These are phyloP conservation scores for Neodiprion pinetum DNA, from an alignment of 1,140 invertebrate genomes.

Conservation along the genomic window DNA sequence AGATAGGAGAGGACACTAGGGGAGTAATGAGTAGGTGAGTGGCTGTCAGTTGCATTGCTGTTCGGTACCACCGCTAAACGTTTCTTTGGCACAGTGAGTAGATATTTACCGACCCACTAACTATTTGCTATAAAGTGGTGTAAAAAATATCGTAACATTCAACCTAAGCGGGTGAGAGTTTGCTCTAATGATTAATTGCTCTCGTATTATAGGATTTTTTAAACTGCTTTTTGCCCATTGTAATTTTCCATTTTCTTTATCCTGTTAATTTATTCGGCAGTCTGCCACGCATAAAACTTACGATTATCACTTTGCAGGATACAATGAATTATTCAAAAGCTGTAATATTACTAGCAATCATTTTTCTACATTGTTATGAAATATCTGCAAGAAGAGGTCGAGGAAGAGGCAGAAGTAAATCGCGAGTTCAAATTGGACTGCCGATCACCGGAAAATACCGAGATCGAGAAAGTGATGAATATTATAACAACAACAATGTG, in stretches of 20 bases:
- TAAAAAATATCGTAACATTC: no score
- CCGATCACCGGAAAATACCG: conserved; percentile 87
- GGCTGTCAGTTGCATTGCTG: conserved; percentile 55
- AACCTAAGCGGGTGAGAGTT: no score
- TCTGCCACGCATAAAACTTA: conserved; percentile 24
- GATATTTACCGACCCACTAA: conserved; percentile 9
- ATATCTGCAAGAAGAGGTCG: conserved; percentile 66
- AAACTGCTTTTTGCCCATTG: background rate
- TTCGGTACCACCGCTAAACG: conserved; percentile 53
- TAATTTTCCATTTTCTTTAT: conserved; percentile 10
- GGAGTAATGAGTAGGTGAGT: conserved; percentile 55
- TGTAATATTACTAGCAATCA: conserved; percentile 49
- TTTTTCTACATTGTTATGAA: conserved; percentile 51
- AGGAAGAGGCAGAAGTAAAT: conserved; percentile 72
- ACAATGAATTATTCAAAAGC: conserved; percentile 50
- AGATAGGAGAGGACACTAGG: conserved; percentile 61
- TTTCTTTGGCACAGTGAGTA: conserved; percentile 35
- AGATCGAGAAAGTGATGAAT: conserved; percentile 85
- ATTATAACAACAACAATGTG: conserved; percentile 88
- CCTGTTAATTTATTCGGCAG: background rate
- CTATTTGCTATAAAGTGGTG: conserved; percentile 11
- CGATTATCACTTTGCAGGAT: conserved; percentile 34
- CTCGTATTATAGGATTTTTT: no score
- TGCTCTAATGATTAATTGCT: no score
- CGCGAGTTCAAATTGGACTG: conserved; percentile 80